Percentiles rank a stretch among this genome's conserved stretches.
These are phyloP conservation scores for Pachypsylla venusta DNA, from an alignment of 1,140 invertebrate species.

Conservation along the genomic window DNA sequence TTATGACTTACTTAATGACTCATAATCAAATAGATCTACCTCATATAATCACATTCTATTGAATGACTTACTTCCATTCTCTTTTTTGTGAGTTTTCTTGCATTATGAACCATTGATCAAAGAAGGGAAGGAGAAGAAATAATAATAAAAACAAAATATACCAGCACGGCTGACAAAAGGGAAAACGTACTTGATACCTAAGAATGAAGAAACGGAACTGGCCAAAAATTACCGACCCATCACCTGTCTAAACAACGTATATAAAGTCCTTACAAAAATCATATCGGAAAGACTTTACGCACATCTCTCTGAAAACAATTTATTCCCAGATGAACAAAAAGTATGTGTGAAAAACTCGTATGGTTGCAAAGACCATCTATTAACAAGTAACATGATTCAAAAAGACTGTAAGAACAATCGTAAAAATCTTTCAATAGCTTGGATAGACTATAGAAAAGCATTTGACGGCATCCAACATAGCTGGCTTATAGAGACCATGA, in stretches of 20 bases:
- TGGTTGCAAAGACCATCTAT: slow-evolving; percentile 5
- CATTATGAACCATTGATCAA: no score
- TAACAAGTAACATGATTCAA: background rate
- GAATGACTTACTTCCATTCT: no score
- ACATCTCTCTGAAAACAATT: background rate
- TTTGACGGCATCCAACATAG: slow-evolving; percentile 10
- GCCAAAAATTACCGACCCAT: slow-evolving; percentile 10
- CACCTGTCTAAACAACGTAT: background rate
- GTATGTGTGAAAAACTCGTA: slow-evolving; percentile 4
- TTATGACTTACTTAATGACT: no score
- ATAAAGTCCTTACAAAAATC: background rate
- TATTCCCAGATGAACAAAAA: slow-evolving; percentile 8
- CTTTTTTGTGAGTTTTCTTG: no score
- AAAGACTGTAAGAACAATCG: background rate
- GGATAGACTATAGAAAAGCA: slow-evolving; percentile 10
- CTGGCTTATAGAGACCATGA: slow-evolving; percentile 19
- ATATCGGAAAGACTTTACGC: background rate
- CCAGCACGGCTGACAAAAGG: slow-evolving; percentile 2
- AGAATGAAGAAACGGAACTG: background rate
- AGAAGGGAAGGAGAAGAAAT: no score
- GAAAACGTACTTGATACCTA: background rate
- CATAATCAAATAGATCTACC: no score
- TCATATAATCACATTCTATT: no score
- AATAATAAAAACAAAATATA: no score
- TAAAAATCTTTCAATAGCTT: background rate